Evolutionary conservation across 2,888 invertebrate genomes (phyloP), one percentile per base, ranked within the genome.

Genomic region (Trissonchulus latispiculum): DNA sequence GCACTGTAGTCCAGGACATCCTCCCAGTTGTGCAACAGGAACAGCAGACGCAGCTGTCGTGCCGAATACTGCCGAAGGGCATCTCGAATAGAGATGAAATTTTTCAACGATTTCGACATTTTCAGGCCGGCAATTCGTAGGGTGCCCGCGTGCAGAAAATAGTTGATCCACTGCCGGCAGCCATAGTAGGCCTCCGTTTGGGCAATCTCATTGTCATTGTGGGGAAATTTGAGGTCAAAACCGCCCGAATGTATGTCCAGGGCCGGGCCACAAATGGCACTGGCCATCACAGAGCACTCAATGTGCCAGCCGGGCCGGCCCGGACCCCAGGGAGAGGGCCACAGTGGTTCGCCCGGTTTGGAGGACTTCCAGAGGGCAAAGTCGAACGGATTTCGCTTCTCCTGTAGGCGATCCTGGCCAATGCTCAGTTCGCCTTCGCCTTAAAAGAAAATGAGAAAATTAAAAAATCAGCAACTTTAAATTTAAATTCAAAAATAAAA

Each of bases 331-430:
- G 96, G 95, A 32, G 95, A 95, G 31, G 90, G 87, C 99, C 99
- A 99, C 76, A 90, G 90, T 0, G 99, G 99, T 84, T 99, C 99
- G 0, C 99, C 99, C 0, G 90, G 89, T 85, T 97, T 99, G 72
- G 95, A 95, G 0, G 89, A 88, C 84, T 99, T 99, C 99, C 99
- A 99, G n/a, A 99, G 85, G 0, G 97, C 99, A 85, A 99, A 99
- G 85, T 99, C 99, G 79, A 90, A 95, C 0, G 82, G 77, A 73
- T 80, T 84, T 37, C 79, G 79, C 77, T 87, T 86, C 29, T 78
- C 77, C 77, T 78, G 76, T 29, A 88, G 84, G 73, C 87, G 86
- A 71, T 90, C 89, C 70, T 87, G 87, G 0, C 88, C 87, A 3
- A 87, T 79, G 36, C 88, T 88, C 79, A 86, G 85, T 83, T 90